Base-by-base conservation (phyloP, 2,888 invertebrate species). In the Listrodromus nycthemerus region DNA sequence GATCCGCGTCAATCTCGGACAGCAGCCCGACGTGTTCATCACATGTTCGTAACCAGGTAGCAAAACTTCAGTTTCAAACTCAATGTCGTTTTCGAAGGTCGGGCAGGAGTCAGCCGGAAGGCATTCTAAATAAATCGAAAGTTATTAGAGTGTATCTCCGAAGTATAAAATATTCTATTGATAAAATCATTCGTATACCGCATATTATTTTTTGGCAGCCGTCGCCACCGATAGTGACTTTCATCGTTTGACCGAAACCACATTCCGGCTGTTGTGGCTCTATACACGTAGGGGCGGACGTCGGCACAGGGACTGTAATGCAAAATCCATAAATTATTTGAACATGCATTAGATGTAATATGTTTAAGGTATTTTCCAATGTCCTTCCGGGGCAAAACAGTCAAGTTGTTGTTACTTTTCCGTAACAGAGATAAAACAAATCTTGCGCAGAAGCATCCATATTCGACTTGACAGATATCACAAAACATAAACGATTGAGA, bases 151-250 rank as follows among this genome's bases (percentile, higher is more conserved):
- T 21, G 55, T 13, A 24, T 24, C 24, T 13, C 10, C 8, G 5
- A 24, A 55, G 21, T 55, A 13, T 24, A 55, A 55, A 21, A 24
- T 13, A 21, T 24, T 10, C 8, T 0, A 21, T 13, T 5, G 10
- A 55, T 21, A 10, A 33, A 71, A 65, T 55, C 24, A 13, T 10
- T 24, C 41, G 67, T 89, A 94, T 92, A 96, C 96, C 95, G 89
- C 97, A 97, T 83, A 96, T 95, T 86, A 96, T 97, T 87, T 96
- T 95, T 45, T 95, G 95, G 92, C 97, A 97, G 5, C 96, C 96
- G 87, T 96, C 95, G 0, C 95, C 85, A 41, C 95, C 95, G 0
- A 94, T 95, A 87, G 95, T 95, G 80, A 96, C 94, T 90, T 97
- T 97, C 87, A 96, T 94, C 7, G 95, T 94, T 93, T 97, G 97